Evolutionary conservation across 2,797 vertebrate genomes (phyloP).

Genomic region (Triplophysa bombifrons): DNA sequence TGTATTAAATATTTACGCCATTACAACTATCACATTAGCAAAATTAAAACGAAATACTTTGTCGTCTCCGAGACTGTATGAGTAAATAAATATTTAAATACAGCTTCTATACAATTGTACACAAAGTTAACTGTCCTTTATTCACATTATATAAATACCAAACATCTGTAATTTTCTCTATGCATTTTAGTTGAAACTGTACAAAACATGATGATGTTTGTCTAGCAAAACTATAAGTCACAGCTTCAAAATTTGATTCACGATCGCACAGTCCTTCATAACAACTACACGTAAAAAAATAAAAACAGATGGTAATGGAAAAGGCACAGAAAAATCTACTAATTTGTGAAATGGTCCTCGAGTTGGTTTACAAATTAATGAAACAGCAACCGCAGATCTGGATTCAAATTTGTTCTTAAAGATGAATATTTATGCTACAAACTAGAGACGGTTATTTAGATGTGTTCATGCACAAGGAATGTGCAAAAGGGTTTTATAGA

Average conservation of each 20-base stretch:
- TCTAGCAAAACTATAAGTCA: constrained; percentile 28
- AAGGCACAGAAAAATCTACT: constrained; percentile 49
- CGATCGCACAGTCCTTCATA: background rate
- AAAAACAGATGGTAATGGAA: constrained; percentile 1
- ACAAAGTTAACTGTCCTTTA: constrained; percentile 65
- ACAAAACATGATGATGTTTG: constrained; percentile 15
- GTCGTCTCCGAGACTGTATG: background rate
- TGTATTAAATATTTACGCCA: background rate
- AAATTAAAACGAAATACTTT: background rate
- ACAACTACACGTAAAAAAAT: background rate
- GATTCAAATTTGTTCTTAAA: background rate
- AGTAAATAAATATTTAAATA: constrained; percentile 27
- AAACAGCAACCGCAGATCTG: background rate
- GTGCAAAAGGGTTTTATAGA: background rate
- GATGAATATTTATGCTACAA: background rate
- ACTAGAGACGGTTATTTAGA: background rate
- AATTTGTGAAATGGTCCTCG: constrained; percentile 9
- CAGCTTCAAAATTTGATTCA: constrained; percentile 6
- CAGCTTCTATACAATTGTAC: constrained; percentile 28
- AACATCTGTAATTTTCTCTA: constrained; percentile 58
- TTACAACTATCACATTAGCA: background rate
- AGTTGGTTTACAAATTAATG: background rate
- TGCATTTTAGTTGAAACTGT: constrained; percentile 35
- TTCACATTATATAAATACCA: constrained; percentile 70
- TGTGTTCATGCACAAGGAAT: background rate